phyloP scores from a whole-genome alignment of 2,888 invertebrate genomes.

The Lepidochrysops patricia region DNA sequence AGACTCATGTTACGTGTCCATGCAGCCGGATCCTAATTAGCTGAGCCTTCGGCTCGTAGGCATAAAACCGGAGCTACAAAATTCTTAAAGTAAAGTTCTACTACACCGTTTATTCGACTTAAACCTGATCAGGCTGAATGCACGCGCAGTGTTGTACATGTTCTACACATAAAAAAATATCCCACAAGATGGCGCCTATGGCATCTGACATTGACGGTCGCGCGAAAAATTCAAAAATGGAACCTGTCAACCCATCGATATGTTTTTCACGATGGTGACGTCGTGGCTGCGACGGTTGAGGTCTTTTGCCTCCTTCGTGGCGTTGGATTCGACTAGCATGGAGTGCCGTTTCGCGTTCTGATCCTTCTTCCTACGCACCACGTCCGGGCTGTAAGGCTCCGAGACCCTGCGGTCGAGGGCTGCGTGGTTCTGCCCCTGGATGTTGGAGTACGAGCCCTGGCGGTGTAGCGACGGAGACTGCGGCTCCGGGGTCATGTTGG shows the following conservation, averaged over 20 bases:
- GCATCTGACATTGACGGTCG: constrained; percentile 18
- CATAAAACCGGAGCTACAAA: no score
- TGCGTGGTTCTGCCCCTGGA: constrained; percentile 32
- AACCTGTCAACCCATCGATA: constrained; percentile 61
- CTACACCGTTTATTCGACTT: no score
- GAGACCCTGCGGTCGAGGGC: constrained; percentile 52
- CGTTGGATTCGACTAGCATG: constrained; percentile 57
- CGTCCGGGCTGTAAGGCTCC: constrained; percentile 59
- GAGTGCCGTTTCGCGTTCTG: constrained; percentile 58
- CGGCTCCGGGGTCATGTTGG: constrained; percentile 43
- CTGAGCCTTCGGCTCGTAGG: no score
- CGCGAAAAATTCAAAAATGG: constrained; percentile 23
- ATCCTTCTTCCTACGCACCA: constrained; percentile 57
- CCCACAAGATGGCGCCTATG: constrained; percentile 15
- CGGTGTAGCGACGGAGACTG: constrained; percentile 41
- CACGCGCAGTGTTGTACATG: no score
- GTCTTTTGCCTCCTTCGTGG: constrained; percentile 52
- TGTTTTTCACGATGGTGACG: constrained; percentile 52
- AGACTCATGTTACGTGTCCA: no score
- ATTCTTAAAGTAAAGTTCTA: no score
- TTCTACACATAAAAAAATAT: neutral
- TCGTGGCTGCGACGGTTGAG: constrained; percentile 60
- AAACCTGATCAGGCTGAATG: no score
- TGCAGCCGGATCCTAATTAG: no score
- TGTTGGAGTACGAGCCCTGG: constrained; percentile 44